A percentile compares a stretch with the other conserved stretches of the same genome.
These are phyloP conservation scores for Isurus oxyrinchus DNA, from an alignment of 2,113 vertebrate genomes.

Conservation along the genomic window DNA sequence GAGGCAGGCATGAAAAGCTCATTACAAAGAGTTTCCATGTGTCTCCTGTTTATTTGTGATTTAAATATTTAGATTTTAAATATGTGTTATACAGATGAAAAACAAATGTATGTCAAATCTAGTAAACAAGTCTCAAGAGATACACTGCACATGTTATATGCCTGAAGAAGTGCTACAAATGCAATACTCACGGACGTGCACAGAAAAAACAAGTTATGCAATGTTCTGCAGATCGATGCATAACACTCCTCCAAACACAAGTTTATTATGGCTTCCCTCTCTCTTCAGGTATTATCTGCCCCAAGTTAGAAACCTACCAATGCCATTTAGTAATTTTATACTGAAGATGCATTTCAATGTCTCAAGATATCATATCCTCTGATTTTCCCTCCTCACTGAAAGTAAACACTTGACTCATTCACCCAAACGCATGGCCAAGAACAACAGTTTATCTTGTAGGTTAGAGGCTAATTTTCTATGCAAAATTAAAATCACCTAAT, in stretches of 20 bases:
- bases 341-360: background rate
- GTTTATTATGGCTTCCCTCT: background rate
- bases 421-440: background rate
- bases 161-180: background rate
- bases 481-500: background rate
- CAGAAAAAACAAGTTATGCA: background rate
- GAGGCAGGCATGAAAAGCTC: background rate
- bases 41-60: background rate
- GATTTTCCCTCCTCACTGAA: background rate
- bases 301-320: background rate
- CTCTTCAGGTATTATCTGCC: background rate
- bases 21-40: background rate
- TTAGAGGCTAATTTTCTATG: background rate
- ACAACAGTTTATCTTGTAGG: background rate
- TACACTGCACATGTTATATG: background rate
- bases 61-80: conserved; percentile 4
- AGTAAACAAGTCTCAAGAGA: background rate
- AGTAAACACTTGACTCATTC: background rate
- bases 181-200: background rate
- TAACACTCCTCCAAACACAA: background rate
- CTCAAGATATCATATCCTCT: background rate
- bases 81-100: background rate
- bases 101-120: background rate
- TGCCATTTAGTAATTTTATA: background rate
- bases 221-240: background rate